Evolutionary conservation across 2,113 vertebrate genomes (phyloP), one percentile per base, ranked within the genome.

Genomic region (Rana temporaria): DNA sequence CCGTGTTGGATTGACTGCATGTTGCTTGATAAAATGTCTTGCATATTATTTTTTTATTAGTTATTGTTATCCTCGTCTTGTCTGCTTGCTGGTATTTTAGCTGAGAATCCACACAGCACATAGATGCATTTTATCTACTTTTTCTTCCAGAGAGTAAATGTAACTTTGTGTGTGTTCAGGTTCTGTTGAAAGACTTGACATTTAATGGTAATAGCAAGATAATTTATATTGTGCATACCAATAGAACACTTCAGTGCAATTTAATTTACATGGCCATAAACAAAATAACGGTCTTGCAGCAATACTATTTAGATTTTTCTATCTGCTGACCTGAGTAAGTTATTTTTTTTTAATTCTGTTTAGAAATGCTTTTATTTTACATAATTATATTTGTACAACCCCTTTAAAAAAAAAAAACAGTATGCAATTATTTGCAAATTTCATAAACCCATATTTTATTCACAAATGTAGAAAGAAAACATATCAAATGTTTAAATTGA

Each of bases 261-360:
- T 85, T 48, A 64, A 64, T 81, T 86, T 63, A 68, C 78, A 75
- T 81, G 81, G 48, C 26, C 22, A 53, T 69, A 6, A 79, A 52
- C 68, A 2, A 76, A 69, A 16, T 72, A 79, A 81, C 19, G 72
- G 14, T 60, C 72, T 68, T 8, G 34, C 81, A 15, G 59, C 52
- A 84, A 34, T 52, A 67, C 18, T 85, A 42, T 57, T 60, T 78
- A 26, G 67, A 82, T 85, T 20, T 42, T 48, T 32, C 32, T 16
- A 69, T n/a, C 9, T 8, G 42, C 6, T 48, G 42, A 48, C 42
- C 42, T 48, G 12, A 48, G 9, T 48, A 11, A 3, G 26, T 30
- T 30, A 48, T 48, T 48, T 48, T 48, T 48, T 14, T 48, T 48
- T 48, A 48, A 14, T 48, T 48, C 42, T 48, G 6, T 48, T 48